These are phyloP conservation scores for Lagocephalus sceleratus DNA, from an alignment of 2,797 vertebrate species.

Conservation along the genomic window DNA sequence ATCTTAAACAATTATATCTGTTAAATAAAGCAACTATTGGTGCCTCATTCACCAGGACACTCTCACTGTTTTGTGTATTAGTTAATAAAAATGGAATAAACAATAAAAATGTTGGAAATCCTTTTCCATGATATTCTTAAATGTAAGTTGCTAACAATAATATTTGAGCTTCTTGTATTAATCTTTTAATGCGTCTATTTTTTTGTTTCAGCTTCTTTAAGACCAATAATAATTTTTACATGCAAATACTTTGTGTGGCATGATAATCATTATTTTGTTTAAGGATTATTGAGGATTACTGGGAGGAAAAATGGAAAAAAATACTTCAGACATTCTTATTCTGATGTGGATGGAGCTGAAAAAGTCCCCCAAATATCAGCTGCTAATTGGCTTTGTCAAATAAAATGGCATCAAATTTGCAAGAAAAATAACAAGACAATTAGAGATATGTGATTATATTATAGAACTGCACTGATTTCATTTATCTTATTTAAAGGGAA, in stretches of 20 bases:
- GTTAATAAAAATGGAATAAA: no score
- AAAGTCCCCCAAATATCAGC: background rate
- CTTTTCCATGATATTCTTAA: background rate
- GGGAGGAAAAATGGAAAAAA: background rate
- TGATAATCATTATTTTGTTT: background rate
- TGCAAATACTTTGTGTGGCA: no score
- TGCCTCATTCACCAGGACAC: no score
- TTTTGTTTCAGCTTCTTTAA: background rate
- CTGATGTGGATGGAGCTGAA: background rate
- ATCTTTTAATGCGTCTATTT: background rate
- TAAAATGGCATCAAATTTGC: background rate
- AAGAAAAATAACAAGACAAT: background rate
- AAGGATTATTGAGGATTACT: background rate
- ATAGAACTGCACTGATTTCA: slow-evolving; percentile 34
- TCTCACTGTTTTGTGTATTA: no score
- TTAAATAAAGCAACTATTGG: no score
- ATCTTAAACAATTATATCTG: no score
- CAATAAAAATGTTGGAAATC: no score
- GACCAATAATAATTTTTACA: no score
- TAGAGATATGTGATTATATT: no score
- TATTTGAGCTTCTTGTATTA: background rate
- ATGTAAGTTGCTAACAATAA: background rate
- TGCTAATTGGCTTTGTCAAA: background rate
- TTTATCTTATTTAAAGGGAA: slow-evolving; percentile 4
- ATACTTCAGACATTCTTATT: background rate